Percentiles rank a stretch among this genome's conserved stretches.
Evolutionary conservation across 2,888 invertebrate genomes (phyloP).

Genomic region (Aleiodes alternator): DNA sequence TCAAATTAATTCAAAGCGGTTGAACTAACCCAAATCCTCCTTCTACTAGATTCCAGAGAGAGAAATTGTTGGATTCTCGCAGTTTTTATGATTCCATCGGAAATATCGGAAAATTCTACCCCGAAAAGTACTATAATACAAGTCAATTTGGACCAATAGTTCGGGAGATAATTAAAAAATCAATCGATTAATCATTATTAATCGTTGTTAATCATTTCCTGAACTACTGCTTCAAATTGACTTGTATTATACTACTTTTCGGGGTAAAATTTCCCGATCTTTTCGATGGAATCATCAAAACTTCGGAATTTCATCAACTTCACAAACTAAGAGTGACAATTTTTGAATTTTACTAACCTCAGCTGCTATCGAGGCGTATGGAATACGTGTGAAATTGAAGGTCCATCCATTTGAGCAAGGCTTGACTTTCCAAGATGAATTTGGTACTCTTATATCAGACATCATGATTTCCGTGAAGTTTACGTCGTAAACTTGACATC

Average conservation of each 20-base stretch:
- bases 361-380: conserved; percentile 89
- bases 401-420: conserved; percentile 87
- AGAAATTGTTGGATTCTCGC: not conserved
- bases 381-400: conserved; percentile 87
- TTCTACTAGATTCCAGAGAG: too few species aligned
- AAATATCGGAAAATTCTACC: not conserved
- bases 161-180: not conserved
- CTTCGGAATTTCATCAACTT: not conserved
- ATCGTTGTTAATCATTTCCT: too few species aligned
- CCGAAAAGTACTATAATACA: too few species aligned
- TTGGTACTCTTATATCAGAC: conserved; percentile 79
- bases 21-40: not conserved
- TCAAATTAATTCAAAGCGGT: not conserved
- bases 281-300: too few species aligned
- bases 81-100: not conserved
- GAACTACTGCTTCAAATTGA: too few species aligned
- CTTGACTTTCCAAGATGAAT: conserved; percentile 83
- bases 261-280: too few species aligned
- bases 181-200: too few species aligned
- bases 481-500: conserved; percentile 87
- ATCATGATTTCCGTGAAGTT: conserved; percentile 82
- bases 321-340: not conserved
- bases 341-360: conserved; percentile 78
- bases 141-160: too few species aligned
- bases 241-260: too few species aligned